Evolutionary conservation across 2,113 vertebrate species (phyloP), one percentile per base, ranked within the genome.

Genomic region (Oriolus oriolus): DNA sequence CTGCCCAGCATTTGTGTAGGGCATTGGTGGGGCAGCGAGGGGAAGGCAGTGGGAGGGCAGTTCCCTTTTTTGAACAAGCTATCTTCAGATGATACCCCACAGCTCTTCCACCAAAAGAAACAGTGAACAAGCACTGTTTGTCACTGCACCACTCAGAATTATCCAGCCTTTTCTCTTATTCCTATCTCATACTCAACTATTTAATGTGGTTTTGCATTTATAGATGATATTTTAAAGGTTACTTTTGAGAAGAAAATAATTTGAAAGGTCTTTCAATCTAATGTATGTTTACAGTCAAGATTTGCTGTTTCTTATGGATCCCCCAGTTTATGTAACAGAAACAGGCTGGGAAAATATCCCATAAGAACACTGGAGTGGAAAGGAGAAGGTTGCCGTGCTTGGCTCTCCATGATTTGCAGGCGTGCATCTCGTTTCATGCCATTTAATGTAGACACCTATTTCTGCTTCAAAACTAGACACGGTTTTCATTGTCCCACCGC

Each of bases 171-270:
- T 94, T 75, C 11, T 66, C 16, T 69, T 65, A 50, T 21, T 35
- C 54, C 22, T 22, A 0, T 57, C 26, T 65, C 7, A 0, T 65
- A 39, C 12, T 76, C 79, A n/a, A n/a, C 2, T n/a, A n/a, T 75
- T 81, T 44, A 42, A 1, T 23, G 24, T 77, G 59, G 30, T 50
- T 59, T 42, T 42, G 28, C 4, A 12, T 37, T 68, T 60, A 65
- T 2, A 82, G 16, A 39, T 64, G 6, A 24, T 47, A 47, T 37
- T 92, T 78, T 60, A 49, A 71, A 82, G 9, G 26, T 75, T 75
- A 44, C 7, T 74, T 74, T 70, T 66, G 74, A 89, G 64, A 59
- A 70, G 19, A 87, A 75, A 78, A 41, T 31, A 11, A n/a, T 41
- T 77, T 74, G 15, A 59, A 84, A 90, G 23, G 2, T 16, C 21